Conservation (phyloP, 2,797 vertebrate species). For the Danionella dracula region DNA sequence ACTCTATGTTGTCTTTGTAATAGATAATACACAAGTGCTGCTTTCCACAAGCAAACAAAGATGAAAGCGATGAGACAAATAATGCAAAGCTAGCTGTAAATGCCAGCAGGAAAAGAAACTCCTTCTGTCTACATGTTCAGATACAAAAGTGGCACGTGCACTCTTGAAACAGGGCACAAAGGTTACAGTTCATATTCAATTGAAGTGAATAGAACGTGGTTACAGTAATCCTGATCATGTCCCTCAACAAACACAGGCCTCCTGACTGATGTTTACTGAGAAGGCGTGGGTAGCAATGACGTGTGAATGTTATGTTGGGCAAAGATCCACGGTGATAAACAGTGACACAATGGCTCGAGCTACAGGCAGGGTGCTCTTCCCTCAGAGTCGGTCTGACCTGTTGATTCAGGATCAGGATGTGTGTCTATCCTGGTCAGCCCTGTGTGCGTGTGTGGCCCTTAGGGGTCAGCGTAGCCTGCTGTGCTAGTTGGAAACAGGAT, state of each 20-base stretch:
- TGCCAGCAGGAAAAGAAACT: not conserved
- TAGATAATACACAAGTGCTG: not conserved
- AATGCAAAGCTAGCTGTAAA: not conserved
- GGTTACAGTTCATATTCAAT: slow-evolving; percentile 6
- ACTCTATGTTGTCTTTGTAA: too few relatives aligned
- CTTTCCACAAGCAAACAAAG: too few relatives aligned
- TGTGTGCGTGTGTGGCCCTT: slow-evolving; percentile 10
- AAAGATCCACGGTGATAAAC: slow-evolving; percentile 47
- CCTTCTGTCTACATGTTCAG: not conserved
- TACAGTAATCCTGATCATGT: not conserved
- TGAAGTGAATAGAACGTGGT: not conserved
- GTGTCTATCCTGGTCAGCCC: slow-evolving; percentile 15
- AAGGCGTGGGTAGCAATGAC: slow-evolving; percentile 39
- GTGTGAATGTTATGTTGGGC: slow-evolving; percentile 40
- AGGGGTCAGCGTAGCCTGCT: slow-evolving; percentile 15
- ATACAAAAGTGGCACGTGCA: not conserved
- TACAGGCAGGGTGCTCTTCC: slow-evolving; percentile 10
- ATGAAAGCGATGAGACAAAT: too few relatives aligned
- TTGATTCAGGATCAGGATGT: slow-evolving; percentile 41
- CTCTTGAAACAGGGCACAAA: not conserved
- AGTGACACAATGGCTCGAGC: slow-evolving; percentile 31
- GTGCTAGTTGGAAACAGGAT: slow-evolving; percentile 40
- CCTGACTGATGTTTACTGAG: slow-evolving; percentile 15
- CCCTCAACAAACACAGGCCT: slow-evolving; percentile 10
- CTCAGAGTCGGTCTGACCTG: slow-evolving; percentile 22